Evolutionary conservation across 1,140 invertebrate genomes (phyloP), one percentile per base, ranked within the genome.

Genomic region (Eulimnadia texana): DNA sequence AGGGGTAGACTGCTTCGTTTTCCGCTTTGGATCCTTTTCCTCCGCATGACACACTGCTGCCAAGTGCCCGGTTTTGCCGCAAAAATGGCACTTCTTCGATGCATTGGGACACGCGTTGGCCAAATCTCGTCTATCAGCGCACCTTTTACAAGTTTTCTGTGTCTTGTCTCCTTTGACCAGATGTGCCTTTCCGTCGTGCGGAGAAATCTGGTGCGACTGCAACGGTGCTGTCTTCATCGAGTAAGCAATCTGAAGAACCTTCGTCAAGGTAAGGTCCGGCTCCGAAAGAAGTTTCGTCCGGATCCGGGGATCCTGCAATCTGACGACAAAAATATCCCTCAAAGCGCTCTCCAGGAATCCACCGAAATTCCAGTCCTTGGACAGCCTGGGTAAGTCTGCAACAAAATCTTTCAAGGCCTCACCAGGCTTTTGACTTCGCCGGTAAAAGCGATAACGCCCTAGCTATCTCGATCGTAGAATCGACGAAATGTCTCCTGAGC

Each of bases 301-400:
- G 16, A 59, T 47, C n/a, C 57, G 13, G 16, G 25, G 16, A 28
- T 47, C 50, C n/a, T 50, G n/a, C 1, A 66, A 20, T 6, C 67
- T 60, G 20, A 64, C 61, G 10, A 67, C 63, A 2, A 68, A 56
- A 22, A 58, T 55, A 60, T 68, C 67, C 50, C 67, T 22, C 28
- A 68, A 54, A 19, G 47, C 59, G 49, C 29, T 49, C 19, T 68
- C 62, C 33, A 68, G 54, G 13, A 51, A 58, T 22, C 19, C 51
- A 1, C 47, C 52, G 61, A 67, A 68, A 53, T 68, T 66, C 55
- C 67, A 68, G 24, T 64, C 29, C 11, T 57, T 59, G 19, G 65
- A 60, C 50, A 68, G 42, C 50, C 58, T 60, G 50, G 62, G 28
- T 49, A 68, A 59, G 20, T 65, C 65, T 9, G 63, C 65, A 19